Evolutionary conservation across 2,797 vertebrate species (phyloP).

Genomic region (Clamator glandarius): DNA sequence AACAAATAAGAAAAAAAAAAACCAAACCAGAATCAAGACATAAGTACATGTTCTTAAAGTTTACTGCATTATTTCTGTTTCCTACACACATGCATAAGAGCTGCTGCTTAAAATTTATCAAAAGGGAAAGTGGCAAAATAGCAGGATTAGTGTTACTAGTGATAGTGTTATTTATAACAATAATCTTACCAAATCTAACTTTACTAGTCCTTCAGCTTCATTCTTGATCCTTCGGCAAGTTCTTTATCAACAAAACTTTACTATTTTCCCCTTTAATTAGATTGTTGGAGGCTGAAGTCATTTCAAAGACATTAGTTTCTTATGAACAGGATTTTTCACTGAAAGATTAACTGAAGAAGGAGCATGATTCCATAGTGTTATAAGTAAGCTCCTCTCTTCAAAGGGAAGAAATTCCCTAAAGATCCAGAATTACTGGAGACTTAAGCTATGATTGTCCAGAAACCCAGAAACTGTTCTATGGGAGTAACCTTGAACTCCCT

Average conservation of each 20-base stretch:
- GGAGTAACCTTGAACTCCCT: not conserved
- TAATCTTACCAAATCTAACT: not conserved
- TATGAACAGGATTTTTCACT: not conserved
- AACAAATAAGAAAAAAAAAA: not conserved
- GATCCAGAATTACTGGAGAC: not conserved
- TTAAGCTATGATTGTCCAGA: not conserved
- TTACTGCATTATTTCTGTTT: not conserved
- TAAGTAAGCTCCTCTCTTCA: not conserved
- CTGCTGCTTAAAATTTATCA: not conserved
- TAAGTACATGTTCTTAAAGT: not conserved
- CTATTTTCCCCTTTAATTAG: not conserved
- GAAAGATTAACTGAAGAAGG: not conserved
- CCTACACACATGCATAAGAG: not conserved
- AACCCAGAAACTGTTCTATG: not conserved
- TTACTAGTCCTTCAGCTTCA: not conserved
- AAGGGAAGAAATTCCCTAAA: not conserved
- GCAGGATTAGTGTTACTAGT: not conserved
- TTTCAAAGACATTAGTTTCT: not conserved
- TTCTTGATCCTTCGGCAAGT: not conserved
- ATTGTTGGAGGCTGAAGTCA: not conserved
- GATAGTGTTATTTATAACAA: not conserved
- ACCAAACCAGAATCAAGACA: not conserved
- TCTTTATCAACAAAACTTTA: not conserved
- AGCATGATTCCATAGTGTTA: not conserved
- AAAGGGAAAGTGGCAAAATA: not conserved